Evolutionary conservation across 2,797 vertebrate species (phyloP), one percentile per base, ranked within the genome.

Genomic region (Coilia nasus): DNA sequence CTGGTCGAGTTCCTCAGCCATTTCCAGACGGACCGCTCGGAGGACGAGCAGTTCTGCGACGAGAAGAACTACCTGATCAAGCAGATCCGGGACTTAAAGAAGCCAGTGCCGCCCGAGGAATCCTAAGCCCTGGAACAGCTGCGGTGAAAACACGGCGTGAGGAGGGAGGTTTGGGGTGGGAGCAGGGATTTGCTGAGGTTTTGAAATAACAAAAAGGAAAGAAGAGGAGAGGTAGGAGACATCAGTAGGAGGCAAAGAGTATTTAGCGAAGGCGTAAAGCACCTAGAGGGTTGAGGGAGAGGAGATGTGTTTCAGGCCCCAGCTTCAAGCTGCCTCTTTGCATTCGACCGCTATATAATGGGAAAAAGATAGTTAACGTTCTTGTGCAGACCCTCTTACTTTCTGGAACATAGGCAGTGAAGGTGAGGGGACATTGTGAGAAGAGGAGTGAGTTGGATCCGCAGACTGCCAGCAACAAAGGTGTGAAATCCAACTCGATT

Each of bases 51-150:
- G 93, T 96, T 96, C 93, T 96, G 95, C 0, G 96, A 96, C 0
- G 96, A 96, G 93, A 96, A 96, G 91, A 96, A 96, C 94, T 96
- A 96, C 93, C 93, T 96, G 89, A 92, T 96, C 17, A 96, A 96
- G 91, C 96, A 96, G 92, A 96, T 96, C 90, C 94, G 95, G 47
- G 96, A 96, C 89, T 93, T 96, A 87, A 96, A 96, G 92, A 94
- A 93, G 90, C 93, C 95, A 15, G 47, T 91, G 0, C 89, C 94
- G 0, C 89, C 93, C 0, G 96, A 95, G 89, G 95, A 96, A 47
- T 93, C 93, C 21, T 96, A 90, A 92, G 14, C 19, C 0, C 14
- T 54, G 3, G 25, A 0, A 41, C 44, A 60, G 46, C 54, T 78
- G 60, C 35, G 56, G 19, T 0, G 0, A 23, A 56, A 0, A 47